These are phyloP conservation scores for Nanger granti DNA, from an alignment of 2,113 vertebrate genomes.

Conservation along the genomic window DNA sequence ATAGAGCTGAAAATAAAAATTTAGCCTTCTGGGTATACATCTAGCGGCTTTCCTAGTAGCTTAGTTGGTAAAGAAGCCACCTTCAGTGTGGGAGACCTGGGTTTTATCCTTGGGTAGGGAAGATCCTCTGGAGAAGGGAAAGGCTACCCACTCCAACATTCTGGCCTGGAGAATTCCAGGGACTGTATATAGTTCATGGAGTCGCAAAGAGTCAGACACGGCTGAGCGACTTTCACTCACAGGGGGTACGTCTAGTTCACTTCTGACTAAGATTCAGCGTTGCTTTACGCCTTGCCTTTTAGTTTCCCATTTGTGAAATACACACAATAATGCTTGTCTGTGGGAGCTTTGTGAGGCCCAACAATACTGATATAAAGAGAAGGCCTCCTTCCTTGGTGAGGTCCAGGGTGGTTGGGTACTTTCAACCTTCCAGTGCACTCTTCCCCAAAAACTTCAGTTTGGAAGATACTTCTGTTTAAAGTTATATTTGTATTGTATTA, in stretches of 20 bases:
- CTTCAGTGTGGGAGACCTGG: not conserved
- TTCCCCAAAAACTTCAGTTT: not conserved
- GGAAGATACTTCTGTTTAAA: not conserved
- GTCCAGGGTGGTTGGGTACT: not conserved
- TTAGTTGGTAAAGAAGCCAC: not conserved
- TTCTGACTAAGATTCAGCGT: not conserved
- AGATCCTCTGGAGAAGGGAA: not conserved
- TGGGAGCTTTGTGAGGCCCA: not conserved
- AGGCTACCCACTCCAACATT: not conserved
- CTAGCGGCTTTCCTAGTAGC: not conserved
- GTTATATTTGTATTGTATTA: not conserved
- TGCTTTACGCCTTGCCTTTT: not conserved
- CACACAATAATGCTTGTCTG: too few species aligned
- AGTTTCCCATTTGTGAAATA: not conserved
- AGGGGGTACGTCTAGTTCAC: not conserved
- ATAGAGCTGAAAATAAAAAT: not conserved
- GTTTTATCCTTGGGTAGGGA: not conserved
- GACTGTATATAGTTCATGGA: not conserved
- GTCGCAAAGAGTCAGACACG: rapidly evolving
- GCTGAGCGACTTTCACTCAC: not conserved
- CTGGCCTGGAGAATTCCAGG: not conserved
- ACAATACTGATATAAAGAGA: not conserved
- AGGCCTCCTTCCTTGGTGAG: not conserved
- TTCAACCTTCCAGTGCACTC: not conserved
- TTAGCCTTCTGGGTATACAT: not conserved